Evolutionary conservation across 2,113 vertebrate genomes (phyloP), one percentile per base, ranked within the genome.

Genomic region (Myiagra hebetior): DNA sequence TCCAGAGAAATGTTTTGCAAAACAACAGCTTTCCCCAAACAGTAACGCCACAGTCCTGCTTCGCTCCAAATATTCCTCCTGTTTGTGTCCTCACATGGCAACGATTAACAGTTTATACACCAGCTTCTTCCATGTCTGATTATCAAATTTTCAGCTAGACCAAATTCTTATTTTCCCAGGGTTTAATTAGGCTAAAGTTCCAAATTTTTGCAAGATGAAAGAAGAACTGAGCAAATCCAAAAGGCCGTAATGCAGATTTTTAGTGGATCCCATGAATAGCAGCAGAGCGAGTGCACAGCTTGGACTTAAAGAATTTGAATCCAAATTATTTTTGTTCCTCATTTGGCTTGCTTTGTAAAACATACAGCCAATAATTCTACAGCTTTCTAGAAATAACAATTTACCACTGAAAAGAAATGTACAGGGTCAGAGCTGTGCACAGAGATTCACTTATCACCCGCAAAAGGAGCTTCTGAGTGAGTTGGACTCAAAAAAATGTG

Each of bases 21-120:
- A 93, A 75, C 65, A 83, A 41, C 65, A 78, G 60, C 41, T 91
- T 96, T 97, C 97, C 96, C 96, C 97, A 97, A 97, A 96, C 68
- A 95, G 96, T 33, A 65, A 84, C 0, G 1, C 79, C 87, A 91
- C 95, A 77, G 79, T 57, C 78, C 67, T 57, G 21, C 57, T 85
- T 78, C 0, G 1, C 56, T 68, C 69, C 27, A 10, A 9, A 2
- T 55, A 39, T 26, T 67, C 50, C 53, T 93, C 35, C 33, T 85
- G 22, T 55, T 73, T 5, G 0, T 22, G n/a, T 82, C 50, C 65
- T 91, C 55, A 41, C 1, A 1, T 42, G 47, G 59, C 67, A 91
- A 14, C 33, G 80, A 24, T 89, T 68, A 85, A 63, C 30, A 15
- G 33, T 74, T 89, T 80, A 26, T 56, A 11, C 11, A 26, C 53